Evolutionary conservation across 1,140 invertebrate genomes (phyloP), one percentile per base, ranked within the genome.

Genomic region (Anoplophora glabripennis): DNA sequence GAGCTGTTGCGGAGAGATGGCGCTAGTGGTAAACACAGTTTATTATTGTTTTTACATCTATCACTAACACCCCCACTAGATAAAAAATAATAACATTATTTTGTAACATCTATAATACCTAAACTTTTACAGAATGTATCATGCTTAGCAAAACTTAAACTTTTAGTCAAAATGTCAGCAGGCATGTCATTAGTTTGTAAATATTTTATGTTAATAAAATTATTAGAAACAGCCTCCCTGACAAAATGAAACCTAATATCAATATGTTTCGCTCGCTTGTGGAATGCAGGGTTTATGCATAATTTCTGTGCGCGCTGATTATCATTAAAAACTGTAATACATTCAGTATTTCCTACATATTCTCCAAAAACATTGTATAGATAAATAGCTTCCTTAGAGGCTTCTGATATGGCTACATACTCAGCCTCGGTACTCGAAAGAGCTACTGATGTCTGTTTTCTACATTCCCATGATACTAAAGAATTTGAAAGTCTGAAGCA

Each of bases 361-460:
- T 41, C 64, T 2, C 21, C 21, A 28, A 28, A 5, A 2, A 28
- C 3, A 28, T 28, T 28, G 21, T 28, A 5, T 52, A 69, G 59
- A 59, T 55, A 71, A 33, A 66, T 58, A 11, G 59, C 59, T 61
- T 73, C 70, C 60, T 66, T 70, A 34, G 54, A 18, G 8, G 52
- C 62, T 49, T 66, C 63, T 14, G 66, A 51, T 15, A 72, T 35
- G 3, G 69, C 68, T 49, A 76, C 69, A 54, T 74, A 76, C 53
- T 79, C 75, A 3, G 76, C 71, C 68, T 78, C 75, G 15, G 68
- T 71, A 14, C 65, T 76, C 15, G 68, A 73, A 14, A 76, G 48
- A 10, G 75, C 65, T 0, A 76, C 68, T n/a, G 61, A 69, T 40
- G 41, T 47, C 57, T 78, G 76, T 40, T 76, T 77, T 36, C 59